Evolutionary conservation across 2,888 invertebrate genomes (phyloP).

Genomic region (Lagria hirta): DNA sequence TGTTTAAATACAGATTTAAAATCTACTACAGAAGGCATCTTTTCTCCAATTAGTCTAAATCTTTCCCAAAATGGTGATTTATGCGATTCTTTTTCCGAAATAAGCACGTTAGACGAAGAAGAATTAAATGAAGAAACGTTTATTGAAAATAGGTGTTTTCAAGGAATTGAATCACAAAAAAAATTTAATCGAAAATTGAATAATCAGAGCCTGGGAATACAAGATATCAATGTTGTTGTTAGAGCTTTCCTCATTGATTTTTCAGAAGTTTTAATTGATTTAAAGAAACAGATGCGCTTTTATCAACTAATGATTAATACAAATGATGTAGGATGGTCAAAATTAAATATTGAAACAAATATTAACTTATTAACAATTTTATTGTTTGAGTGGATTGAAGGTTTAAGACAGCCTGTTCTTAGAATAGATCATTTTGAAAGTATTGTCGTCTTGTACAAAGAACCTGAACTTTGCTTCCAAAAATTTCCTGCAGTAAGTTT

Average conservation of each 20-base stretch:
- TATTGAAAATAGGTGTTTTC: conserved; percentile 58
- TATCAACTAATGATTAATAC: conserved; percentile 67
- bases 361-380: conserved; percentile 64
- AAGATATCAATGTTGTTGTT: conserved; percentile 44
- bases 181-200: conserved; percentile 40
- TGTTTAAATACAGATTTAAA: conserved; percentile 36
- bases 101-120: conserved; percentile 52
- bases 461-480: conserved; percentile 63
- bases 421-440: conserved; percentile 67
- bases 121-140: conserved; percentile 56
- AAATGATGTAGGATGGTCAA: conserved; percentile 65
- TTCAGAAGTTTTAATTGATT: conserved; percentile 59
- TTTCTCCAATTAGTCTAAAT: conserved; percentile 46
- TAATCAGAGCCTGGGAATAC: conserved; percentile 40
- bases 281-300: conserved; percentile 57
- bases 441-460: conserved; percentile 64
- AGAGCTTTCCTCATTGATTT: conserved; percentile 64
- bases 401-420: conserved; percentile 68
- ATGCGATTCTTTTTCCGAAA: conserved; percentile 43
- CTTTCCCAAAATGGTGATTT: conserved; percentile 45
- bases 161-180: conserved; percentile 57
- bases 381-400: conserved; percentile 77
- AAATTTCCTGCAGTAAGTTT: conserved; percentile 59
- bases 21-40: conserved; percentile 38
- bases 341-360: conserved; percentile 66